These are phyloP conservation scores for Capreolus pygargus DNA, from an alignment of 2,113 vertebrate species.

Conservation along the genomic window DNA sequence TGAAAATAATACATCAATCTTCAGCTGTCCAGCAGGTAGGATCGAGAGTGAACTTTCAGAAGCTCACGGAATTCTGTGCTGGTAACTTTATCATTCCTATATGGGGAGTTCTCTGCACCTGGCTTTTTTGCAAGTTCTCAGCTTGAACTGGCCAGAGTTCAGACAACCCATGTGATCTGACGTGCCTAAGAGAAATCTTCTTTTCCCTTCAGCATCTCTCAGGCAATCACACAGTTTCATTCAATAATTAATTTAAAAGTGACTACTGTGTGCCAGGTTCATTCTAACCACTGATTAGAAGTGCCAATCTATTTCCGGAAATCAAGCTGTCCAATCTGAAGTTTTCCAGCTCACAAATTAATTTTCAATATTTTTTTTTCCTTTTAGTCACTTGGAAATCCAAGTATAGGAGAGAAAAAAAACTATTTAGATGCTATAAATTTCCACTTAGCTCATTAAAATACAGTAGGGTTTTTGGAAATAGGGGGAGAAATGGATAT, in stretches of 20 bases:
- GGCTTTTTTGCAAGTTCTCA: not conserved
- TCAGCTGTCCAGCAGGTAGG: not conserved
- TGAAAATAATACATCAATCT: not conserved
- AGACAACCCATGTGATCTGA: not conserved
- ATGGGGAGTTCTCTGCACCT: not conserved
- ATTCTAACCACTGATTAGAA: not conserved
- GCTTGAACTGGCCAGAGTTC: not conserved
- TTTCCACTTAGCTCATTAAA: constrained; percentile 47
- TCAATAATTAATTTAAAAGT: not conserved
- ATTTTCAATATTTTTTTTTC: not conserved
- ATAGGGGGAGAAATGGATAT: not conserved
- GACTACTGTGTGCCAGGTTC: not conserved
- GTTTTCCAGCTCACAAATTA: not conserved
- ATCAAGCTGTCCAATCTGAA: not conserved
- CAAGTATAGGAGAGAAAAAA: not conserved
- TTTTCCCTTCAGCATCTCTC: not conserved
- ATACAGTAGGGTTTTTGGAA: not conserved
- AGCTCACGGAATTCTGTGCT: not conserved
- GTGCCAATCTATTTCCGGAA: not conserved
- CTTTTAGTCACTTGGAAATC: not conserved
- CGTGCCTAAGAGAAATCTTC: not conserved
- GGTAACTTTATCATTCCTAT: not conserved
- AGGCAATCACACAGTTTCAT: not conserved
- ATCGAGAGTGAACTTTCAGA: not conserved
- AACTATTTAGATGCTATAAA: not conserved